Base-by-base conservation (phyloP, 2,797 vertebrate species). In the Kryptopterus vitreolus region DNA sequence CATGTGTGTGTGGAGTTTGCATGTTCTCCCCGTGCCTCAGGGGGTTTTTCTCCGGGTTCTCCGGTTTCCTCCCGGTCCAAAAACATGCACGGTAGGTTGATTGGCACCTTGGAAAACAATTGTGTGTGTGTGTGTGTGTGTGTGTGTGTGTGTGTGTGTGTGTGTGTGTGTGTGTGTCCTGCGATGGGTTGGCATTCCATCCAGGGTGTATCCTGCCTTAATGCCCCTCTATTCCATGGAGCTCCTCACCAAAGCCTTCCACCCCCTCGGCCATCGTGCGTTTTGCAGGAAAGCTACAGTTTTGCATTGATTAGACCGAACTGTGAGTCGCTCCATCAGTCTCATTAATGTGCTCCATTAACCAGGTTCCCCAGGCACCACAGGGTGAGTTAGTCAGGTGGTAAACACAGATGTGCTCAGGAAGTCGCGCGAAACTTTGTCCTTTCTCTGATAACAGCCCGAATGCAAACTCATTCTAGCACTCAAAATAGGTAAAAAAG, bases 301-400 rank as follows among this genome's bases (percentile, higher is more conserved):
- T 82, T 87, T 62, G 68, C 65, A 43, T 84, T 85, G 86, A 87
- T 87, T 87, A 82, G 78, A 76, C 58, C 43, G 81, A 84, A 82
- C 52, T 33, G 79, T 78, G 69, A 75, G 78, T 73, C 79, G 35
- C 82, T 78, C 78, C 82, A 85, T 87, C 82, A 87, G 76, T 80
- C 84, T 85, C 84, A 84, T 87, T 87, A 87, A 85, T 83, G 81
- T 81, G 81, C 82, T 87, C 81, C 82, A 87, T 87, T 85, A 87
- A 82, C 68, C 79, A 20, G 48, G 72, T 69, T 82, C 81, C 78
- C 80, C 76, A 79, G 80, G 81, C 77, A 50, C 38, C 78, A 35
- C 9, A n/a, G 71, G 78, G 66, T 79, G 76, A 83, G 76, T 82
- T 81, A 83, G 83, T 81, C 85, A 84, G 85, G 78, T 86, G 83